These are phyloP conservation scores for Slavum lentiscoides DNA, from an alignment of 2,888 invertebrate genomes.

Conservation along the genomic window DNA sequence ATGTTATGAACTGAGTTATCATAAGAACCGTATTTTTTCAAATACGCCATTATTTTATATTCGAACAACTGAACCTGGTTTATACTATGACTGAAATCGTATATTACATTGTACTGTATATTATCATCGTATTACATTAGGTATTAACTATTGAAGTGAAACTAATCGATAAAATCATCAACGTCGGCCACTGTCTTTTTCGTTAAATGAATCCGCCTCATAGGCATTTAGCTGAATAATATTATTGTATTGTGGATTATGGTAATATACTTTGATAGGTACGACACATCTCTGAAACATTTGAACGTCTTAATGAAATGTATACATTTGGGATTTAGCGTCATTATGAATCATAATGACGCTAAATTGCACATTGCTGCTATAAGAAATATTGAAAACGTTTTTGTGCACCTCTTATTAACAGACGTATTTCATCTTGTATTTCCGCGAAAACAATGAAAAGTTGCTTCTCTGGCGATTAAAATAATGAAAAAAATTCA, in stretches of 20 bases:
- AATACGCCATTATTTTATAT: too few species aligned
- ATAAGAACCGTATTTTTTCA: too few species aligned
- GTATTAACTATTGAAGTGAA: background rate
- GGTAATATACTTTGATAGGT: background rate
- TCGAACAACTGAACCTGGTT: too few species aligned
- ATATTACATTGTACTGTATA: too few species aligned
- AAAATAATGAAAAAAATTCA: slow-evolving; percentile 37
- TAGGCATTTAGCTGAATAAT: background rate
- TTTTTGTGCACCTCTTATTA: slow-evolving; percentile 1
- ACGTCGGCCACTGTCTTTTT: background rate
- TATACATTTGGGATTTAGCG: background rate
- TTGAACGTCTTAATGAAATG: background rate
- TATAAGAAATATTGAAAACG: background rate
- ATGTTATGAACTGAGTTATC: too few species aligned
- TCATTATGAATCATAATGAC: background rate
- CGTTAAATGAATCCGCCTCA: too few species aligned
- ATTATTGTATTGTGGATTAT: background rate
- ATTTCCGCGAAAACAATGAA: slow-evolving; percentile 22
- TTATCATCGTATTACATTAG: too few species aligned
- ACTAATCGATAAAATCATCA: background rate
- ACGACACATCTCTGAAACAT: background rate
- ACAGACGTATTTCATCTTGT: background rate
- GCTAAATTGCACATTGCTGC: background rate
- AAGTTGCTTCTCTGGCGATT: slow-evolving; percentile 2
- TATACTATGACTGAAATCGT: too few species aligned